Evolutionary conservation across 1,140 invertebrate genomes (phyloP).

Genomic region (Streblospio benedicti): DNA sequence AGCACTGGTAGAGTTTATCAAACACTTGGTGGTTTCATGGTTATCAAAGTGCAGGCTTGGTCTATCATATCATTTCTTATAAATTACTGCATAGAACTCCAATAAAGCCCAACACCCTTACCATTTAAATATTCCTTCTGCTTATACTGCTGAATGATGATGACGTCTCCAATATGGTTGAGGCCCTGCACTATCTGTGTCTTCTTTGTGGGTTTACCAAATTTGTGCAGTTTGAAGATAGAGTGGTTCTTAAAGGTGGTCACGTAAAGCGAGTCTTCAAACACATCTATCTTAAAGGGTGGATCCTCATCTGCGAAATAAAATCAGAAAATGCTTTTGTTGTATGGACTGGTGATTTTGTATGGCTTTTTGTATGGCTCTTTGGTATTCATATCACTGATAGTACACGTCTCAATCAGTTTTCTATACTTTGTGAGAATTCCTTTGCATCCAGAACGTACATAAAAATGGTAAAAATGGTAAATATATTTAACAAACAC

Average conservation of each 20-base stretch:
- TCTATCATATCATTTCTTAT: no score
- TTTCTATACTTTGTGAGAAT: no score
- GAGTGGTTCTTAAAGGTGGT: conserved; percentile 57
- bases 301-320: conserved; percentile 40
- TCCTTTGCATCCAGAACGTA: no score
- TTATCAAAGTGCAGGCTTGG: background rate
- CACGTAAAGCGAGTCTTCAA: conserved; percentile 63
- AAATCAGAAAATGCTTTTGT: background rate
- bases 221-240: conserved; percentile 63
- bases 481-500: no score
- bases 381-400: background rate
- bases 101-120: background rate
- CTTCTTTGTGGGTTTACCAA: conserved; percentile 49
- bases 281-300: conserved; percentile 64
- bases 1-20: background rate
- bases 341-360: background rate
- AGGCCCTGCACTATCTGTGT: conserved; percentile 53
- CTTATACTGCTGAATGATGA: conserved; percentile 53
- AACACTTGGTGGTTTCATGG: background rate
- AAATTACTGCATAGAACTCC: conserved; percentile 9
- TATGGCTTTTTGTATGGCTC: background rate
- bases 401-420: no score
- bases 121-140: conserved; percentile 43
- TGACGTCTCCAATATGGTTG: conserved; percentile 55
- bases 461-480: no score